A percentile compares a stretch with the other conserved stretches of the same genome.
These are phyloP conservation scores for Volucella bombylans DNA, from an alignment of 2,888 invertebrate genomes.

Conservation along the genomic window DNA sequence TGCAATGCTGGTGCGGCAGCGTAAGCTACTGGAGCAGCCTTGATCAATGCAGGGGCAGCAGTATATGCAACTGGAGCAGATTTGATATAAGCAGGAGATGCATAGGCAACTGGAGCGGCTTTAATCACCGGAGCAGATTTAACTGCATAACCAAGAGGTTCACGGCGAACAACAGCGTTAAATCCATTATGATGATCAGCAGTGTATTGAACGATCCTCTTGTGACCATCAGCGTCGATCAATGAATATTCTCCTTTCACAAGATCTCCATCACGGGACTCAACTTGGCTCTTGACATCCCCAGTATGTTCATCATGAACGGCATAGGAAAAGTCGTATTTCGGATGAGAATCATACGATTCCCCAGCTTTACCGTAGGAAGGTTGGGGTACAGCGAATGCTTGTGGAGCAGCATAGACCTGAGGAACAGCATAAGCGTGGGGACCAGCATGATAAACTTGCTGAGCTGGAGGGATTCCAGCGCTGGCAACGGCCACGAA, in stretches of 20 bases:
- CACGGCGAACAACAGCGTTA: constrained; percentile 74
- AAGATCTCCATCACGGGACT: constrained; percentile 84
- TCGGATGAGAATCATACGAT: constrained; percentile 76
- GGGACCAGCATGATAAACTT: constrained; percentile 52
- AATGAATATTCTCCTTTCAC: constrained; percentile 83
- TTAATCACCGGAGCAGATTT: constrained; percentile 19
- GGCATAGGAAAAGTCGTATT: constrained; percentile 81
- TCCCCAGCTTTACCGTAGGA: constrained; percentile 65
- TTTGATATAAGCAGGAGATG: constrained; percentile 45
- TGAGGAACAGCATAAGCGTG: constrained; percentile 38
- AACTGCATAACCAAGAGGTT: constrained; percentile 54
- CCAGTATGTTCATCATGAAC: constrained; percentile 81
- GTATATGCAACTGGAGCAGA: constrained; percentile 42
- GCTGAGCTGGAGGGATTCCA: constrained; percentile 63
- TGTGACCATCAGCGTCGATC: constrained; percentile 84
- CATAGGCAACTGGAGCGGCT: constrained; percentile 38
- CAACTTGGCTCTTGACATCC: constrained; percentile 83
- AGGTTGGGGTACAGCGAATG: constrained; percentile 44
- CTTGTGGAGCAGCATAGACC: constrained; percentile 41
- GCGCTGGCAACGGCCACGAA: constrained; percentile 77
- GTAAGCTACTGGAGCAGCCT: constrained; percentile 38
- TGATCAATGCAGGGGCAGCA: constrained; percentile 33
- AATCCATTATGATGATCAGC: constrained; percentile 78
- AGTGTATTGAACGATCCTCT: constrained; percentile 84
- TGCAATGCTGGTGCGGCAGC: constrained; percentile 26